Percentiles rank a stretch among this genome's conserved stretches.
Conservation (phyloP, 2,888 invertebrate genomes). For the Sepioteuthis lessoniana region DNA sequence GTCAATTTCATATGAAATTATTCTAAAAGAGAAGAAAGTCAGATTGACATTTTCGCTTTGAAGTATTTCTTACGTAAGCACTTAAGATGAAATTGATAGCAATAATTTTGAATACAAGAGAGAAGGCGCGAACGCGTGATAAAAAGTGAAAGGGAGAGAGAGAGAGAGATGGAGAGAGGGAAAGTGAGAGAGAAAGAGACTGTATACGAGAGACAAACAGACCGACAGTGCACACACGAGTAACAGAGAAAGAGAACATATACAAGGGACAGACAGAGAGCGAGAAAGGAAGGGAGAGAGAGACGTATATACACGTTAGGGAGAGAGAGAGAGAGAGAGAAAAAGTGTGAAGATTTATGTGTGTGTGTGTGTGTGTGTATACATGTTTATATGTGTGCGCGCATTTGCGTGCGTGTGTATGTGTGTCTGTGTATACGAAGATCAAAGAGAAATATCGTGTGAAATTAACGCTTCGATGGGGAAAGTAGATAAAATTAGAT, state of each 20-base stretch:
- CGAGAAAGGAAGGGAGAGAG: no score
- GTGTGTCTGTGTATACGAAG: background rate
- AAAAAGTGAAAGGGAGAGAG: no score
- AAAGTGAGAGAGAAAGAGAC: no score
- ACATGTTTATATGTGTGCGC: background rate
- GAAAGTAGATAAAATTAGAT: constrained; percentile 13
- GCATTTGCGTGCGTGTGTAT: background rate
- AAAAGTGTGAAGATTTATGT: no score
- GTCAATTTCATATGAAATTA: background rate
- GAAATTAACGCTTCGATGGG: constrained; percentile 33
- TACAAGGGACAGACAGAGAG: no score
- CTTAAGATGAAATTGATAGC: background rate
- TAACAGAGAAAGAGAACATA: no score
- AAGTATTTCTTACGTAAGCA: constrained; percentile 4
- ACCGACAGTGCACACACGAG: no score
- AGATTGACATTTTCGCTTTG: background rate
- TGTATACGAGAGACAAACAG: no score
- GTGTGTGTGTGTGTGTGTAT: no score
- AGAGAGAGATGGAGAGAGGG: no score
- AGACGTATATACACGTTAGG: no score
- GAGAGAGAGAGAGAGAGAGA: background rate
- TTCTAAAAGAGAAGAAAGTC: background rate
- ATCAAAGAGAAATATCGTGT: constrained; percentile 16
- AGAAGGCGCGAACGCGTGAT: no score
- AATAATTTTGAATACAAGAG: background rate